Conservation (phyloP, 2,888 invertebrate genomes). For the Linnaemya vulpina region DNA sequence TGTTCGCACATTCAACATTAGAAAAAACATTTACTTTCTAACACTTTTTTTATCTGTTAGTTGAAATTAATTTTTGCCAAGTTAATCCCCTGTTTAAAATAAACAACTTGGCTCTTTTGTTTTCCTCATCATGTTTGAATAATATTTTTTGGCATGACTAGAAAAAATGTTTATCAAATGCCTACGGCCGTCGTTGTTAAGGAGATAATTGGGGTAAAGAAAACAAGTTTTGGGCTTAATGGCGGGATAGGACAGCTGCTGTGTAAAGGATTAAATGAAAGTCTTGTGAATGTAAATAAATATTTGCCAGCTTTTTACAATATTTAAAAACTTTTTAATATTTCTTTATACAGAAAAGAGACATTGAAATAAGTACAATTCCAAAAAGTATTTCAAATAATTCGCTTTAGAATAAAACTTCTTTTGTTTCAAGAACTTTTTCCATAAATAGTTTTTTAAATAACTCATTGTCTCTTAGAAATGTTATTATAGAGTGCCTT, state of each 20-base stretch:
- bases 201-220: constrained; percentile 1
- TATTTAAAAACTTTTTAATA: neutral
- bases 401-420: too few species aligned
- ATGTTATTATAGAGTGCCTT: too few species aligned
- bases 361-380: too few species aligned
- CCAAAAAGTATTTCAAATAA: too few species aligned
- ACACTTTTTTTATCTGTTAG: neutral
- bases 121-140: constrained; percentile 17
- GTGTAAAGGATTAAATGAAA: neutral
- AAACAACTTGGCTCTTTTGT: constrained; percentile 11
- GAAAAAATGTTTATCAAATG: constrained; percentile 45
- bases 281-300: neutral
- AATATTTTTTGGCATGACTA: constrained; percentile 4
- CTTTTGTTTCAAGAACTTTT: too few species aligned
- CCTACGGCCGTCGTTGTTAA: neutral
- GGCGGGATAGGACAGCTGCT: neutral
- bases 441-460: too few species aligned
- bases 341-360: too few species aligned
- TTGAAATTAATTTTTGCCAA: constrained; percentile 4
- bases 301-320: neutral
- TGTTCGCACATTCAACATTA: neutral
- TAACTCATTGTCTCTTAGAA: too few species aligned
- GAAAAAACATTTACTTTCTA: constrained; percentile 4
- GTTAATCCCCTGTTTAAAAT: constrained; percentile 26
- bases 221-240: neutral